Evolutionary conservation across 92 coral and sea anemone species (phyloP), one percentile per base, ranked within the genome.

Genomic region (Montipora capitata): DNA sequence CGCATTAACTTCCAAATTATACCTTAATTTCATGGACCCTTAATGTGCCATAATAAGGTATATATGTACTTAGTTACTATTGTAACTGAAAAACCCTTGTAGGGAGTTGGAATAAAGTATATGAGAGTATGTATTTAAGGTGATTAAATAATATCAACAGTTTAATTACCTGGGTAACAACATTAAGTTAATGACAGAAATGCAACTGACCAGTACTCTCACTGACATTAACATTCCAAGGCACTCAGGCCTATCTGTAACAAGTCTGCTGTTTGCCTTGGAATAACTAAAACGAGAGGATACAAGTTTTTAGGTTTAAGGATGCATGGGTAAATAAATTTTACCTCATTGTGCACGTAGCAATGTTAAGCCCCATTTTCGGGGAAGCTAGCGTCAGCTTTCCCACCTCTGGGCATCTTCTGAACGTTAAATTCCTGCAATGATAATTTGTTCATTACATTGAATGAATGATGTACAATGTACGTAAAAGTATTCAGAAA

Each of bases 401-500:
- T 57, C 63, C 63, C 63, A 57, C 63, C 63, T 57, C 63, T 57
- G 63, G 63, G 15, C 63, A 6, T 57, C 63, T 57, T 57, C 63
- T 57, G 63, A 57, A 57, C 16, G 63, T 57, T 12, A 57, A 57
- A 57, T 57, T 57, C 15, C 63, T 57, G 63, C 15, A 7, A 7
- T 57, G 63, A 57, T 57, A 57, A 57, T 57, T 57, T 57, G 63
- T 57, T 57, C 63, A 57, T 57, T 57, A 57, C 63, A 57, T 57
- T 57, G 63, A 57, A 57, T 57, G 13, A 57, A 57, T 7, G 63
- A 57, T 57, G 63, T 12, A 57, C 16, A 57, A 57, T 57, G 15
- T 6, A 57, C 10, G 15, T 7, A 7, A 57, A 12, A 57, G 63
- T 57, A 57, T 57, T 10, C 63, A 57, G 15, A 57, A 57, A 57